Evolutionary conservation across 1,140 invertebrate genomes (phyloP), one percentile per base, ranked within the genome.

Genomic region (Pseudomyrmex dendroicus): DNA sequence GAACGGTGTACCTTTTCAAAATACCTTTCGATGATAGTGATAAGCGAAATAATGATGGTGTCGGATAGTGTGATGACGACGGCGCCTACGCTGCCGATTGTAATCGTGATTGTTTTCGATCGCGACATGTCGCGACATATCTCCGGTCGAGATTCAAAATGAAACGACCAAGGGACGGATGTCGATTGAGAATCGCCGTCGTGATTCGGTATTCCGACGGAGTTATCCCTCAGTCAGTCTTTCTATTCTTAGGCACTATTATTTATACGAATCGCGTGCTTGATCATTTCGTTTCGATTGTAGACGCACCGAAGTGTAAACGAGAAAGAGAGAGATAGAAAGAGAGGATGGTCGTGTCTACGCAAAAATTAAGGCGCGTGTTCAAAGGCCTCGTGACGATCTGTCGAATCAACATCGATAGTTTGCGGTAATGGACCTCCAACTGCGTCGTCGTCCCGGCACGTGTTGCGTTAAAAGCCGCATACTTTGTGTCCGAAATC

Each of bases 401-500:
- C 22, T 10, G 1, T 54, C 68, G 48, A 15, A 54, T 56, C 50
- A 78, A 62, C 67, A 50, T 73, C 48, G 78, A 59, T 50, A 22
- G 59, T 15, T 15, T 25, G 57, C 25, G 70, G 35, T 82, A 82
- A 82, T 82, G 76, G 76, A 78, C 48, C 35, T 15, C 35, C 67
- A 12, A 54, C 7, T 12, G 48, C n/a, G 64, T 17, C 63, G 12
- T 17, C n/a, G 64, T 17, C 63, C 2, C 17, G 15, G n/a, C 35
- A 35, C 25, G 22, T 17, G 52, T 46, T 35, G 74, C 22, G 56
- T 62, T 82, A 22, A 63, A 82, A 82, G 70, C 70, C 59, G 48
- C 48, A 61, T 74, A 82, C 78, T 82, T 64, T 74, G 78, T 46
- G 44, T 25, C 35, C 63, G 66, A 63, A 74, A 64, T 82, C 78